These are phyloP conservation scores for Psittacus erithacus DNA, from an alignment of 2,113 vertebrate species.

Conservation along the genomic window DNA sequence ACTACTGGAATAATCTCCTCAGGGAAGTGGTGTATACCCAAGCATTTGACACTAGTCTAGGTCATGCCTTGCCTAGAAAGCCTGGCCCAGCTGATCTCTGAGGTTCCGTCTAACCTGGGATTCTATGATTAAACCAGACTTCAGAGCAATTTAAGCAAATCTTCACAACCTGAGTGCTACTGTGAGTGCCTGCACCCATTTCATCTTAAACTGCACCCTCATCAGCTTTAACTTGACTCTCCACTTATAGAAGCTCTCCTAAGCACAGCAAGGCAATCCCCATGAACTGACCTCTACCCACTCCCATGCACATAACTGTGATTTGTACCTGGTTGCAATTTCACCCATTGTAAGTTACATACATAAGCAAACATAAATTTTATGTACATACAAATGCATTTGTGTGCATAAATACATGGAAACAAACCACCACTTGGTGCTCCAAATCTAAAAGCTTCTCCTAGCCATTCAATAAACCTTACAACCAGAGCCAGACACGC, in stretches of 20 bases:
- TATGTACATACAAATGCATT: neutral
- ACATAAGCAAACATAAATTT: neutral
- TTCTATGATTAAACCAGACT: neutral
- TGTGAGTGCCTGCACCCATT: neutral
- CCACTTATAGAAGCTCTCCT: neutral
- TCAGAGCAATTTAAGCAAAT: neutral
- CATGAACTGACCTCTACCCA: neutral
- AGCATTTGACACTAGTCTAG: neutral
- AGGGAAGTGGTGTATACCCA: neutral
- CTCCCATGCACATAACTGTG: neutral
- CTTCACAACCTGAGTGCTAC: neutral
- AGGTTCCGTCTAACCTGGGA: neutral
- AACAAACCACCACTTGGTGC: neutral
- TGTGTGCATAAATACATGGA: neutral
- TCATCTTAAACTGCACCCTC: neutral
- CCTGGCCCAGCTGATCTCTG: neutral
- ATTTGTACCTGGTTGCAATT: neutral
- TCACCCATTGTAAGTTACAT: neutral
- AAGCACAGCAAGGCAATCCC: neutral
- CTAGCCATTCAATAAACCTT: neutral
- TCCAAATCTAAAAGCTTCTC: neutral
- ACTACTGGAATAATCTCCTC: neutral
- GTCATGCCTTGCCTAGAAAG: neutral
- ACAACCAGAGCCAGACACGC: neutral
- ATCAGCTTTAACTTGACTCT: neutral